Percentiles rank a stretch among this genome's conserved stretches.
These are phyloP conservation scores for Epicampocera succincta DNA, from an alignment of 2,888 invertebrate species.

Conservation along the genomic window DNA sequence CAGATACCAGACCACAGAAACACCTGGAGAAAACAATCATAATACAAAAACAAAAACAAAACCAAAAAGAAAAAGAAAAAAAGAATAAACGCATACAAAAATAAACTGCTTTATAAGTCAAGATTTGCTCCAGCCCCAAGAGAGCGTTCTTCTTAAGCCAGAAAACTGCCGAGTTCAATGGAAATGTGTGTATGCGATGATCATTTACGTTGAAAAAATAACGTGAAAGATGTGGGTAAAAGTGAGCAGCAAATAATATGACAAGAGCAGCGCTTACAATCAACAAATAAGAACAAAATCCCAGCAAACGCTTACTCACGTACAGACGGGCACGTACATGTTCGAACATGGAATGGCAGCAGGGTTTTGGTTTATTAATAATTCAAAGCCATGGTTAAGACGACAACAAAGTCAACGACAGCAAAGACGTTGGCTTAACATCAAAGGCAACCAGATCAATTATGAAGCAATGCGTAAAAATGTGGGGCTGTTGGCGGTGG, in stretches of 20 bases:
- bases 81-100: not conserved
- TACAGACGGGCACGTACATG: slow-evolving; percentile 31
- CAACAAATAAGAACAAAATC: slow-evolving; percentile 30
- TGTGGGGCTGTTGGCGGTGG: slow-evolving; percentile 6
- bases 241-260: not conserved
- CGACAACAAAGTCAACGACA: slow-evolving; percentile 71
- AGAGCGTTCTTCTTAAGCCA: slow-evolving; percentile 4
- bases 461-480: slow-evolving; percentile 45
- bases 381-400: slow-evolving; percentile 54
- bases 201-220: not conserved
- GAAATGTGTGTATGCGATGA: not conserved
- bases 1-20: slow-evolving; percentile 1
- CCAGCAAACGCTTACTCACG: not conserved
- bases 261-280: not conserved
- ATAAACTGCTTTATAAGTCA: not conserved
- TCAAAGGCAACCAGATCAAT: slow-evolving; percentile 49
- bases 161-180: not conserved
- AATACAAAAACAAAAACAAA: too few relatives aligned
- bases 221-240: not conserved
- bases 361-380: slow-evolving; percentile 46
- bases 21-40: slow-evolving; percentile 14
- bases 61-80: too few relatives aligned
- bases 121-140: slow-evolving; percentile 7
- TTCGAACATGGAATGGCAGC: slow-evolving; percentile 23
- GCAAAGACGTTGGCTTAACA: slow-evolving; percentile 46